Evolutionary conservation across 2,113 vertebrate genomes (phyloP), one percentile per base, ranked within the genome.

Genomic region (Xenopus laevis): DNA sequence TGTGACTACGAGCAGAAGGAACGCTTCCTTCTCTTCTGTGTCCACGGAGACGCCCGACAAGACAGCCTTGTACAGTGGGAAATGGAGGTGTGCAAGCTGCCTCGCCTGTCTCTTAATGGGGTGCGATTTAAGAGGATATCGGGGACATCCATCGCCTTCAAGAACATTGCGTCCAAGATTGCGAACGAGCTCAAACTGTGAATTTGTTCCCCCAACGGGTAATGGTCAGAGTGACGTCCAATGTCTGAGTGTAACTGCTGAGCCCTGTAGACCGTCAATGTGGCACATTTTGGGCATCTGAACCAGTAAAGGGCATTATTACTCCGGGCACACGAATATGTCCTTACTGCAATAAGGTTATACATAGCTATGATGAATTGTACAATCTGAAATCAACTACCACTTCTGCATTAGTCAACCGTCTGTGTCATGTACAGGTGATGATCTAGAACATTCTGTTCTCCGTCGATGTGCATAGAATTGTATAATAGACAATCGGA

Each of bases 121-220:
- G 96, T 98, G 67, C 95, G 96, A 79, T 98, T 98, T 89, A 98
- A 98, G 88, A 92, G 96, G 79, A 98, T 98, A 93, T 98, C 96
- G 17, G 96, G 96, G 74, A 97, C 96, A 45, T 98, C 96, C 79
- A 96, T 97, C 10, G 96, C 96, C 83, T 98, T 98, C 88, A 98
- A 98, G 89, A 98, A 98, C 90, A 97, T 98, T 85, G 96, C 96
- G 81, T 99, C 95, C 85, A 99, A 99, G 90, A 95, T 98, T 83
- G 96, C 97, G 63, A 96, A 98, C 0, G 97, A 98, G 93, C 95
- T 98, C 81, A 98, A 99, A 88, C 93, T 99, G 89, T 99, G 93
- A 94, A 79, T 83, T 46, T 40, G 33, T 7, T 40, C 33, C 30
- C 71, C 74, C 78, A 84, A 92, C 89, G 90, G 92, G 91, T 92